Percentiles rank a stretch among this genome's conserved stretches.
These are phyloP conservation scores for Coelogynopora nodosa DNA, from an alignment of 2,888 invertebrate genomes.

Conservation along the genomic window DNA sequence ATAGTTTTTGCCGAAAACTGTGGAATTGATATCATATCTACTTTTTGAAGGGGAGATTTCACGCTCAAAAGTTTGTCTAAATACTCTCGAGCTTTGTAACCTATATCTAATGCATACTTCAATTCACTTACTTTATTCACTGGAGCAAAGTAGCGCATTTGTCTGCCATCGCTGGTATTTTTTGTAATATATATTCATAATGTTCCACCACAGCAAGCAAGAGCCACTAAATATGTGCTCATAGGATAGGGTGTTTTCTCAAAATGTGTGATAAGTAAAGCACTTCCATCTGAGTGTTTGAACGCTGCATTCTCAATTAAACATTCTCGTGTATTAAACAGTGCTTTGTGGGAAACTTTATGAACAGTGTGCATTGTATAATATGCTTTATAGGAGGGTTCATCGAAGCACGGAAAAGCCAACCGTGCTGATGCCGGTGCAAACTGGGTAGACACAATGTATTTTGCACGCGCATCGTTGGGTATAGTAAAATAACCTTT, in stretches of 20 bases:
- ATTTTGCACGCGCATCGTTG: background rate
- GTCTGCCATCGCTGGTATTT: background rate
- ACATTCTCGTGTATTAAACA: background rate
- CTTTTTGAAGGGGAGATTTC: background rate
- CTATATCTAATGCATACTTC: background rate
- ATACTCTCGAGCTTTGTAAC: background rate
- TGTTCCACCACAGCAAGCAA: background rate
- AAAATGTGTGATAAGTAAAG: background rate
- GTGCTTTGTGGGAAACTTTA: background rate
- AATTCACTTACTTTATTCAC: background rate
- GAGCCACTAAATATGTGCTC: background rate
- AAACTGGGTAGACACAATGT: background rate
- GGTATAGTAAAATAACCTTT: background rate
- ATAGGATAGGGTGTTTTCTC: background rate
- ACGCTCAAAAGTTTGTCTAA: background rate
- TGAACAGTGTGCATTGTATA: background rate
- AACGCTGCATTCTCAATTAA: background rate
- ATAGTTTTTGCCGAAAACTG: background rate
- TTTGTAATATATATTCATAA: background rate
- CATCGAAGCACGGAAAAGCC: conserved; percentile 2
- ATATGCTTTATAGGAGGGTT: background rate
- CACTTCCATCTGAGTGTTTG: background rate
- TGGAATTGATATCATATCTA: background rate
- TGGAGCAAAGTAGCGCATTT: background rate
- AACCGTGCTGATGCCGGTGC: background rate